Conservation (phyloP, 2,797 vertebrate genomes). For the Ptychadena robeensis region DNA sequence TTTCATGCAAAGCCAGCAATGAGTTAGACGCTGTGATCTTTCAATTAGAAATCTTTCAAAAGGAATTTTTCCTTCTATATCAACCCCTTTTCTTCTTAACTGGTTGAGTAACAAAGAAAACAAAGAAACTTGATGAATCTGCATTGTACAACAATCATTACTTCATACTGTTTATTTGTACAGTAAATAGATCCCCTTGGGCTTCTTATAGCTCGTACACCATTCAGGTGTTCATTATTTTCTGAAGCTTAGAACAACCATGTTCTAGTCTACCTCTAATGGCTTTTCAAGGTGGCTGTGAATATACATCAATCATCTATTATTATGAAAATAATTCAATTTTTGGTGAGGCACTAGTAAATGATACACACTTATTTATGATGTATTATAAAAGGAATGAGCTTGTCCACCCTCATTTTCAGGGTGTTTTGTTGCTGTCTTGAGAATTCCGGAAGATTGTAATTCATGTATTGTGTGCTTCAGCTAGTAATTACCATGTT, state of each 20-base stretch:
- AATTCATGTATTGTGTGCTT: conserved; percentile 26
- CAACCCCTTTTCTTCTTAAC: no score
- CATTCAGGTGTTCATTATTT: conserved; percentile 22
- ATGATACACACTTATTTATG: conserved; percentile 10
- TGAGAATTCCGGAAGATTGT: conserved; percentile 18
- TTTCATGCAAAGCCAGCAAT: no score
- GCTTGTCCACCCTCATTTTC: conserved; percentile 44
- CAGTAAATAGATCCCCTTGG: conserved; percentile 22
- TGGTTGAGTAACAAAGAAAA: neutral
- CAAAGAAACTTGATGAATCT: neutral
- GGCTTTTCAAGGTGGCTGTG: conserved; percentile 20
- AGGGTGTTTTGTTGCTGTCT: conserved; percentile 38
- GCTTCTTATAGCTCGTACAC: conserved; percentile 17
- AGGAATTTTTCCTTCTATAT: no score
- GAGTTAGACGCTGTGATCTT: no score
- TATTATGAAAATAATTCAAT: neutral
- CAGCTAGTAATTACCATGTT: conserved; percentile 34
- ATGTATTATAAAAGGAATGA: conserved; percentile 43
- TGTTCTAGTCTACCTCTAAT: conserved; percentile 23
- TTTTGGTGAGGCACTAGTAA: neutral
- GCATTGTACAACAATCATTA: neutral
- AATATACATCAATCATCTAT: conserved; percentile 9
- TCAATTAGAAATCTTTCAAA: no score
- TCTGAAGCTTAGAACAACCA: conserved; percentile 17
- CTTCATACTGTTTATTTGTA: conserved; percentile 6